phyloP scores from a whole-genome alignment of 2,888 invertebrate genomes.

The Morpho helenor region DNA sequence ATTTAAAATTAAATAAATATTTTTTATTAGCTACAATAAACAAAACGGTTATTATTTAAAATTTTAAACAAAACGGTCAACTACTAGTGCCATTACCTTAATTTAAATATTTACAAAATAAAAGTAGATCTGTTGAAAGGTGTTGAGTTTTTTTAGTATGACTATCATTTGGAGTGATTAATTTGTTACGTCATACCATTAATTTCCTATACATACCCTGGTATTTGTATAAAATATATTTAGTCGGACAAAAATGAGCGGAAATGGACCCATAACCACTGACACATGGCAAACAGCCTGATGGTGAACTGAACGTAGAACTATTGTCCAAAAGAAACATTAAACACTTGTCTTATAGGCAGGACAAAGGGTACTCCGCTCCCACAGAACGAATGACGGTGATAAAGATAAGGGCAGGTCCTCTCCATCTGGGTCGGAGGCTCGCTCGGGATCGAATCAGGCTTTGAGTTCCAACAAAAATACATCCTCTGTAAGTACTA shows the following conservation, averaged over 20 bases:
- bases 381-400: conserved; percentile 80
- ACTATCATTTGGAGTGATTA: no score
- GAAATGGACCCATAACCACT: conserved; percentile 1
- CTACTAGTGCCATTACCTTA: no score
- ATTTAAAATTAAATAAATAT: no score
- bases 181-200: no score
- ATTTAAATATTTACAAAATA: no score
- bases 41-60: no score
- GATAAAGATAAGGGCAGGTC: conserved; percentile 70
- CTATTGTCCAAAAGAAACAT: conserved; percentile 29
- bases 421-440: conserved; percentile 54
- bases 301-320: conserved; percentile 1
- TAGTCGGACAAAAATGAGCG: background rate
- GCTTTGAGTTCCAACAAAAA: conserved; percentile 64
- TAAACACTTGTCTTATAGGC: conserved; percentile 48
- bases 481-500: conserved; percentile 68
- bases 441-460: conserved; percentile 44
- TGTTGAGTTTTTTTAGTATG: no score
- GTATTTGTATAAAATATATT: background rate
- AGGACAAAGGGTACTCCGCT: conserved; percentile 75
- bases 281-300: conserved; percentile 1
- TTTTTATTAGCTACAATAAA: no score
- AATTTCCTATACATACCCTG: no score
- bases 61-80: no score
- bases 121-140: no score